Evolutionary conservation across 2,888 invertebrate genomes (phyloP), one percentile per base, ranked within the genome.

Genomic region (Nezara viridula): DNA sequence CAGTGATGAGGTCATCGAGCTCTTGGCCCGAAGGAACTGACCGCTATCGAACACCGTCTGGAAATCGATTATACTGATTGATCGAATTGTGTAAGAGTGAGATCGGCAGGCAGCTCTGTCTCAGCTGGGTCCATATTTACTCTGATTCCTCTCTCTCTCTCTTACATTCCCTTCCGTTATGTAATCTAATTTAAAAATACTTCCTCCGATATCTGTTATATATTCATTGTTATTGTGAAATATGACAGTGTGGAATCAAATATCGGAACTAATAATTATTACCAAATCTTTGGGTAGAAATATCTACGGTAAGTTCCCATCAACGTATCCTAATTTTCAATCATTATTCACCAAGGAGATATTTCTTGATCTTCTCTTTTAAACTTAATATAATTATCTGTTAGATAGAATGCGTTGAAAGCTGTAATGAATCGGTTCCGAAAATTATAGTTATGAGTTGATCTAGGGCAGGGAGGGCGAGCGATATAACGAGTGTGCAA

Each of bases 1-100:
- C 60, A 27, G 14, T 9, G 60, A 73, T 73, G 32, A 73, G 66
- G 66, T 73, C 66, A 73, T 73, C 66, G 21, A 73, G 66, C 37
- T 73, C 66, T 37, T 73, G 37, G 16, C 0, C 1, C 6, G 37
- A 37, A 73, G 6, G 32, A 37, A 37, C 66, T 73, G 37, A 37
- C 66, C 32, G 37, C 32, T 21, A 32, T 73, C 32, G 66, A 73
- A 60, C 60, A 14, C 14, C 27, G 27, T 7, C 66, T 73, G 66
- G 66, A 73, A 73, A 73, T 73, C 32, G 66, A 73, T 73, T 73
- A 73, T 19, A 19, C 66, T 73, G 66, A 73, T 73, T 73, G 66
- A 73, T 73, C 66, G 19, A 32, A 73, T 73, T 73, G 66, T 73
- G 21, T 73, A 73, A 73, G 32, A 73, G 66, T 73, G 66, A 73